Evolutionary conservation across 1,140 invertebrate genomes (phyloP).

Genomic region (Rhynchophorus ferrugineus): DNA sequence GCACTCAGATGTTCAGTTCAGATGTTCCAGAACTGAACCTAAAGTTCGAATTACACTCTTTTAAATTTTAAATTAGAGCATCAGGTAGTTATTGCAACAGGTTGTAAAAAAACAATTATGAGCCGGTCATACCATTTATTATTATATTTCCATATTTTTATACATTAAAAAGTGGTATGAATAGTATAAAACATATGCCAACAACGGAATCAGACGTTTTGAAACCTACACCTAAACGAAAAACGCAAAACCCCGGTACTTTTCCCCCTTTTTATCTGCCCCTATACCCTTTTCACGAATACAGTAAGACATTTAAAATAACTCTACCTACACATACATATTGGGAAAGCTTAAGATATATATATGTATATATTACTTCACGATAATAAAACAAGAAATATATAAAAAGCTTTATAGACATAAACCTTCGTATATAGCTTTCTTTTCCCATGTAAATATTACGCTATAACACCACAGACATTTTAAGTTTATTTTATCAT

Average conservation of each 20-base stretch:
- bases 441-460: not conserved
- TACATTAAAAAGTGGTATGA: constrained; percentile 21
- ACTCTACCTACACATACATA: not conserved
- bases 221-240: not conserved
- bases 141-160: constrained; percentile 13
- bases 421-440: not conserved
- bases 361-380: not conserved
- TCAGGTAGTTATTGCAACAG: no score
- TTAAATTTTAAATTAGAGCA: no score
- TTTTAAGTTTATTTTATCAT: constrained; percentile 23
- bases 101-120: not conserved
- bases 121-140: constrained; percentile 15
- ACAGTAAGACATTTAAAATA: not conserved
- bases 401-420: not conserved
- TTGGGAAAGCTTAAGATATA: not conserved
- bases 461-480: constrained; percentile 19
- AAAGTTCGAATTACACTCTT: no score
- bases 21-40: no score
- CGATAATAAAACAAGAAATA: not conserved
- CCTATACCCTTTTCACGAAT: not conserved
- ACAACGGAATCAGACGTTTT: no score
- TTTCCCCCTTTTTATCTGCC: no score
- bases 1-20: no score
- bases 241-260: no score
- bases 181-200: constrained; percentile 15